Conservation (phyloP, 1,140 invertebrate genomes). For the Nasonia longicornis region DNA sequence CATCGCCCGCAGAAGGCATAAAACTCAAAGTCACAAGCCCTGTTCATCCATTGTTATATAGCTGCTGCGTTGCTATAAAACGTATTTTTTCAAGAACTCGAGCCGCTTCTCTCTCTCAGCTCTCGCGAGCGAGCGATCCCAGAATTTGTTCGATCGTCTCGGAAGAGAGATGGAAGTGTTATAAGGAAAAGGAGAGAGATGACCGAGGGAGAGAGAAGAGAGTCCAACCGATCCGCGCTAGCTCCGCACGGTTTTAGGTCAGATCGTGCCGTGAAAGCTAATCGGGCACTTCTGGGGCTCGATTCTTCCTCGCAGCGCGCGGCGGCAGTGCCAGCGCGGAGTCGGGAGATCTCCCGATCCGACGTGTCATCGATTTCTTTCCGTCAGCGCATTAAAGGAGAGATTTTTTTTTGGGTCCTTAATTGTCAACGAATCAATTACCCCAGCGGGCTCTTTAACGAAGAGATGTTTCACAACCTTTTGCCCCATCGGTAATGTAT, state of each 20-base stretch:
- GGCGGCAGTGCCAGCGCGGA: no score
- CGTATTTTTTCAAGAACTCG: neutral
- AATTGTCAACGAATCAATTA: constrained; percentile 27
- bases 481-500: no score
- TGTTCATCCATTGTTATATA: neutral
- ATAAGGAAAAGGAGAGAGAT: constrained; percentile 51
- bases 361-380: constrained; percentile 27
- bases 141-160: constrained; percentile 2
- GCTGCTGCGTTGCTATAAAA: neutral
- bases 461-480: neutral
- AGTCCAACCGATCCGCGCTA: constrained; percentile 52
- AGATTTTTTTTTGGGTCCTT: constrained; percentile 21
- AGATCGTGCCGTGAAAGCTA: constrained; percentile 67
- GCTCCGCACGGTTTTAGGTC: constrained; percentile 62
- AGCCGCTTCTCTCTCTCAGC: neutral
- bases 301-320: constrained; percentile 44
- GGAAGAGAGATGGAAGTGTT: constrained; percentile 49
- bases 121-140: neutral
- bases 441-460: neutral
- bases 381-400: constrained; percentile 9
- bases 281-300: constrained; percentile 50
- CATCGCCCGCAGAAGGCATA: neutral
- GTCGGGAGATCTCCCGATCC: constrained; percentile 19
- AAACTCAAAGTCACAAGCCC: neutral
- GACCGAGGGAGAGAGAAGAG: constrained; percentile 50